Conservation (phyloP, 2,888 invertebrate species). For the Eledona agricola region DNA sequence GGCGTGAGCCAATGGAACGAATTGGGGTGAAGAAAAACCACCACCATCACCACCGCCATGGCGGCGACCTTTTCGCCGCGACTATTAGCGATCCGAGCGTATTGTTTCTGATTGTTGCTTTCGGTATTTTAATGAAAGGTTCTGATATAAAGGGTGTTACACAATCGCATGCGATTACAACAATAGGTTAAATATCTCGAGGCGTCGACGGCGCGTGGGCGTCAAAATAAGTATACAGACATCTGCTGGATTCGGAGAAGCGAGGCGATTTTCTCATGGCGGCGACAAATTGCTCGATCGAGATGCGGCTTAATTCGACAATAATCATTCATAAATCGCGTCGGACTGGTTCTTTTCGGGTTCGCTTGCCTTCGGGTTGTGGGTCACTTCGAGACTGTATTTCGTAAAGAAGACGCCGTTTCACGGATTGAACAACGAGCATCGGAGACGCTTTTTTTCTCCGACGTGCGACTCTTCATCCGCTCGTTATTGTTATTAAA, state of each 20-base stretch:
- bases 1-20: no score
- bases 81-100: slow-evolving; percentile 14
- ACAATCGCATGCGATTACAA: slow-evolving; percentile 52
- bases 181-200: slow-evolving; percentile 57
- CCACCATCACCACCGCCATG: no score
- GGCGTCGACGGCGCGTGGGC: slow-evolving; percentile 54
- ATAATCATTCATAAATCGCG: slow-evolving; percentile 26
- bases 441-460: no score
- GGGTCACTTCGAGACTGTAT: no score
- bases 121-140: slow-evolving; percentile 46
- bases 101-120: slow-evolving; percentile 39
- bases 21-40: no score
- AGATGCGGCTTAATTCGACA: slow-evolving; percentile 16
- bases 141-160: slow-evolving; percentile 48
- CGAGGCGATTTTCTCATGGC: slow-evolving; percentile 5
- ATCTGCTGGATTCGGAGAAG: slow-evolving; percentile 49
- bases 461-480: background rate
- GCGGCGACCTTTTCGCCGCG: no score
- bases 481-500: slow-evolving; percentile 4
- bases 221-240: slow-evolving; percentile 54
- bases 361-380: no score
- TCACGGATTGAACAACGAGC: no score
- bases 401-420: no score
- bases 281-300: slow-evolving; percentile 13
- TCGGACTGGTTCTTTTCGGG: no score